Conservation (phyloP, 2,888 invertebrate species). For the Tortrix viridana region DNA sequence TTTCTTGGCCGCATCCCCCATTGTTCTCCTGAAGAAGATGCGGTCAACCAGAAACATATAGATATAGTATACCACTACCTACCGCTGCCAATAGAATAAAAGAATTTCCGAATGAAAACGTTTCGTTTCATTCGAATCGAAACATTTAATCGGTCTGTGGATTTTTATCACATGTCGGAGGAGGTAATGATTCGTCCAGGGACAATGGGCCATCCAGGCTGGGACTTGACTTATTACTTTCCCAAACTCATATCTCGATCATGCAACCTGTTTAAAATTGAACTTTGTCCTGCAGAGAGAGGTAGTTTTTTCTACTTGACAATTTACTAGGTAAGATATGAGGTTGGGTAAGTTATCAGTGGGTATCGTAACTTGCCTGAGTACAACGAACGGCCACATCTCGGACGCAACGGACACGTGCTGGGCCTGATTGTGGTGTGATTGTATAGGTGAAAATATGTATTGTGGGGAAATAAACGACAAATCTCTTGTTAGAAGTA, state of each 20-base stretch:
- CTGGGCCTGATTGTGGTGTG: slow-evolving; percentile 48
- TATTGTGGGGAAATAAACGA: slow-evolving; percentile 2
- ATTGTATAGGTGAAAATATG: slow-evolving; percentile 25
- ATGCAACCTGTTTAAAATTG: too few relatives aligned
- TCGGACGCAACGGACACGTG: slow-evolving; percentile 63
- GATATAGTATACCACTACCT: too few relatives aligned
- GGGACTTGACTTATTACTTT: slow-evolving; percentile 33
- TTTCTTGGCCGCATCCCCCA: too few relatives aligned
- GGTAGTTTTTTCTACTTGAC: too few relatives aligned
- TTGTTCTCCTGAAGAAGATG: too few relatives aligned
- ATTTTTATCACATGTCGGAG: slow-evolving; percentile 69
- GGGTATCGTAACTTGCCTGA: slow-evolving; percentile 33
- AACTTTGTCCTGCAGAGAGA: too few relatives aligned
- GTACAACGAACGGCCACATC: slow-evolving; percentile 54
- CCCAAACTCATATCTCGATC: too few relatives aligned
- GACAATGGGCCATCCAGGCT: slow-evolving; percentile 49
- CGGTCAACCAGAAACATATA: too few relatives aligned
- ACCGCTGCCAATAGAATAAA: neutral
- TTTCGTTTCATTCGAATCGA: slow-evolving; percentile 50
- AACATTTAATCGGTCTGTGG: slow-evolving; percentile 54
- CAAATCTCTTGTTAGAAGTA: too few relatives aligned
- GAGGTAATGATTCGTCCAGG: slow-evolving; percentile 62
- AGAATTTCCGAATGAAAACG: slow-evolving; percentile 48
- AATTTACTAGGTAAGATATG: too few relatives aligned
- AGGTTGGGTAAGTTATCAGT: neutral